phyloP scores from a whole-genome alignment of 2,113 vertebrate genomes.

The Euleptes europaea region DNA sequence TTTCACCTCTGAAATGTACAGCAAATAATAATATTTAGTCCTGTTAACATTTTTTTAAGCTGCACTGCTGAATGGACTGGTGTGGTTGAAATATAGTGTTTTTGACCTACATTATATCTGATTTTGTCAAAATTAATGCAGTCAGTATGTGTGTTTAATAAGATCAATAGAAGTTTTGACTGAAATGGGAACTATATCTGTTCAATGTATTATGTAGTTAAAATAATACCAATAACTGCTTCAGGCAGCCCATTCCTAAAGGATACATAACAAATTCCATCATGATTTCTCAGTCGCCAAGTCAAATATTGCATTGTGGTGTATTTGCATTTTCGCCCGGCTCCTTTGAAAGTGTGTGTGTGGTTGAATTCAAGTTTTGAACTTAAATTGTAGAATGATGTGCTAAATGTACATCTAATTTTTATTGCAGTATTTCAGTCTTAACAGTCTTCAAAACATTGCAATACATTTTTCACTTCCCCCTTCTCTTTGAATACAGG shows the following conservation, averaged over 20 bases:
- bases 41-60: not conserved
- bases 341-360: not conserved
- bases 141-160: no score
- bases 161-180: not conserved
- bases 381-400: not conserved
- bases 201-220: not conserved
- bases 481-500: no score
- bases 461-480: no score
- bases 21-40: not conserved
- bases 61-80: not conserved
- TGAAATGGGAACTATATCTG: not conserved
- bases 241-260: no score
- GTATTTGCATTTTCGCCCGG: not conserved
- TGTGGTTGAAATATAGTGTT: not conserved
- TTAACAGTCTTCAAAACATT: not conserved
- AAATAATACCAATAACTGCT: not conserved
- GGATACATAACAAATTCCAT: not conserved
- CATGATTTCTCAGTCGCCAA: not conserved
- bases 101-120: not conserved
- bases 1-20: slow-evolving; percentile 18
- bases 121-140: not conserved
- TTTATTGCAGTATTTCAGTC: no score
- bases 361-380: not conserved
- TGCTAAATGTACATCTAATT: no score
- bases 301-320: not conserved